Base-by-base conservation (phyloP, 2,888 invertebrate genomes). In the Cantharis rufa region DNA sequence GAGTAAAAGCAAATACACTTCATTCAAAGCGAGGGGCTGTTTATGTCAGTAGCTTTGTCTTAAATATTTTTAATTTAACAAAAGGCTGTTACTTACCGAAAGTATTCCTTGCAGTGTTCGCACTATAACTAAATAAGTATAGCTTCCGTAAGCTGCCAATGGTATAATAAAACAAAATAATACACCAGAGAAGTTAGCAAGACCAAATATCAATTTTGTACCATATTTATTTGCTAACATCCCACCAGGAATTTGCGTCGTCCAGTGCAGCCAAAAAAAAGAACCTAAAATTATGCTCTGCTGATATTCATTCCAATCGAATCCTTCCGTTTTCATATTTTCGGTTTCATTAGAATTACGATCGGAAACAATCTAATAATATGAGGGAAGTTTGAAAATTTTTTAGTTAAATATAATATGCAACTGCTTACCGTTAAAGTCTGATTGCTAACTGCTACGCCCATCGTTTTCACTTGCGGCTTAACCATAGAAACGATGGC, bases 241-340 rank as follows among this genome's bases (percentile, higher is more conserved):
- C 27, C 94, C 94, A 24, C 94, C 94, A 0, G 94, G 94, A 32
- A 94, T 87, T 87, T 94, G 94, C 0, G 92, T 91, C 0, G 92
- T 69, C 91, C 94, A 93, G 83, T 94, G 94, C 1, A 93, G 87
- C 92, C 93, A 94, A 86, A 92, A 95, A 84, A 93, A 95, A 0
- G 92, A 91, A 0, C 93, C 93, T 73, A 94, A 86, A 10, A 92
- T 89, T 62, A 91, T 82, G 10, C 92, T 92, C 85, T 93, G 93
- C 74, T 92, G 89, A 81, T 91, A 90, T 82, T 92, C 92, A 83
- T 91, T 90, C 94, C 94, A 94, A 16, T 89, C 84, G 82, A 92
- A 87, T 69, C 70, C 74, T 69, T 63, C 68, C 21, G 21, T 16
- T 61, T 63, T n/a, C n/a, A 10, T 28, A 3, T 10, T 11, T 10